phyloP scores from a whole-genome alignment of 1,140 invertebrate genomes.

The Drosophila ironensis region DNA sequence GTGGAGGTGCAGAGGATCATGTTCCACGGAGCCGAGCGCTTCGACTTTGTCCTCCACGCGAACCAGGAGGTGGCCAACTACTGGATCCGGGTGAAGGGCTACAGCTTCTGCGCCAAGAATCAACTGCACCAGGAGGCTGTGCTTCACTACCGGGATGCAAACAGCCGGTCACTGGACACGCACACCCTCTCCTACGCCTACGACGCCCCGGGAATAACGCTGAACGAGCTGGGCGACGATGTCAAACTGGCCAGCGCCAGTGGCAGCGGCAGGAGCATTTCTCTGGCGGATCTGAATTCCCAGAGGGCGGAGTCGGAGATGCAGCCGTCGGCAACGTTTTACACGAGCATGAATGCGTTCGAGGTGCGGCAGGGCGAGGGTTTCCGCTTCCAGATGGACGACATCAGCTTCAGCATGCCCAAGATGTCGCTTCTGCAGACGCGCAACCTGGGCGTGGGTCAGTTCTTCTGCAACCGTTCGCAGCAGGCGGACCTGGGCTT shows the following conservation, averaged over 20 bases:
- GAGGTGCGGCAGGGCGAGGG: conserved; percentile 37
- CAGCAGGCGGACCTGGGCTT: conserved; percentile 65
- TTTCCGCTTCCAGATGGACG: conserved; percentile 76
- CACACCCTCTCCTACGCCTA: conserved; percentile 57
- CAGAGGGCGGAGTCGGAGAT: conserved; percentile 24
- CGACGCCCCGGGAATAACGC: conserved; percentile 51
- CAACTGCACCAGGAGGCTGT: conserved; percentile 74
- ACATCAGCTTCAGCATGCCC: conserved; percentile 74
- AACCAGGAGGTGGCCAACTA: conserved; percentile 84
- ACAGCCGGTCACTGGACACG: conserved; percentile 35
- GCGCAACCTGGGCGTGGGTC: conserved; percentile 67
- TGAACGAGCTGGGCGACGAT: conserved; percentile 65
- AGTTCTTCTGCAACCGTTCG: conserved; percentile 69
- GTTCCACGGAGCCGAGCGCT: conserved; percentile 87
- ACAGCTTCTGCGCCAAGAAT: conserved; percentile 65
- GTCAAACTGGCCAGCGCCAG: background rate
- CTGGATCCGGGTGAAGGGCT: conserved; percentile 83
- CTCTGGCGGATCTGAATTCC: conserved; percentile 51
- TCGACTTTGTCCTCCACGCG: conserved; percentile 88
- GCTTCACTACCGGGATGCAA: conserved; percentile 67
- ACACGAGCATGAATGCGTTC: conserved; percentile 70
- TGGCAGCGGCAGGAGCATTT: conserved; percentile 32
- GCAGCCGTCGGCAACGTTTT: conserved; percentile 46
- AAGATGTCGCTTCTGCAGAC: conserved; percentile 73
- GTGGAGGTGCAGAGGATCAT: conserved; percentile 85